phyloP scores from a whole-genome alignment of 2,888 invertebrate species.

The Himalopsyche tibetana region DNA sequence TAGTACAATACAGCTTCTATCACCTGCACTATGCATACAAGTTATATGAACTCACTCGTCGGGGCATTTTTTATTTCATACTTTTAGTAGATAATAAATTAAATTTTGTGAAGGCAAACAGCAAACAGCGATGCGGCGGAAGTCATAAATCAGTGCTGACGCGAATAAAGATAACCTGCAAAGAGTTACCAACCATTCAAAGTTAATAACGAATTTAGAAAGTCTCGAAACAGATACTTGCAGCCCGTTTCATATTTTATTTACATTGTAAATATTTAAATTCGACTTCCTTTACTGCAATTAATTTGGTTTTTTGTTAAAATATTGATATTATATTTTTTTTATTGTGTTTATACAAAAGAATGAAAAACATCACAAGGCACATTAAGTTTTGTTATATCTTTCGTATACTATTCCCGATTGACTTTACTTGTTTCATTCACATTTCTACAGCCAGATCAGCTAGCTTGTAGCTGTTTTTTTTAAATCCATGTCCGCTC shows the following conservation, averaged over 20 bases:
- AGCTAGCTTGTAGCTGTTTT: no score
- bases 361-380: no score
- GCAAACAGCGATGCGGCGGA: slow-evolving; percentile 34
- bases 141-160: slow-evolving; percentile 49
- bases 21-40: slow-evolving; percentile 15
- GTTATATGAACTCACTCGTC: neutral
- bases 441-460: no score
- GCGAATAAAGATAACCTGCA: slow-evolving; percentile 33
- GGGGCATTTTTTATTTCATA: neutral
- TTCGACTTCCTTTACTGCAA: no score
- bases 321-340: no score
- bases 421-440: no score
- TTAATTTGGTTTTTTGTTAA: no score
- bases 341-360: no score
- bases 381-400: no score
- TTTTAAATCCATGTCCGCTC: no score
- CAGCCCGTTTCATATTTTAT: neutral
- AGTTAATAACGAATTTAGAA: neutral
- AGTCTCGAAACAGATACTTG: neutral
- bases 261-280: neutral
- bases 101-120: slow-evolving; percentile 20
- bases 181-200: slow-evolving; percentile 6
- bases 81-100: slow-evolving; percentile 12
- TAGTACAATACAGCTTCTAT: neutral
- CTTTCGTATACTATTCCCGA: no score